Conservation (phyloP, 2,888 invertebrate genomes). For the Apotomis turbidana region DNA sequence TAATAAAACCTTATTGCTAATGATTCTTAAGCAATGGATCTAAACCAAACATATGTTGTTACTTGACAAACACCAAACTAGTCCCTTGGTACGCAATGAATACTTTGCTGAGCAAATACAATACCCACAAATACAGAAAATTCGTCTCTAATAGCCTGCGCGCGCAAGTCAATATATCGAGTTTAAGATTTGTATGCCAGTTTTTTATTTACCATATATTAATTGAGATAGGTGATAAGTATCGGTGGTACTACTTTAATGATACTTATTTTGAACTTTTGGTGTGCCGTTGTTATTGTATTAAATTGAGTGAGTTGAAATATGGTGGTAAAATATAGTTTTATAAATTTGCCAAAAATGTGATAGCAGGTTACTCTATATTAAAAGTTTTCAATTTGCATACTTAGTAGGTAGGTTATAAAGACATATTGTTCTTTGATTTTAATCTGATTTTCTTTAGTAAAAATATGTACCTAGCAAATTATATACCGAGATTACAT, state of each 20-base stretch:
- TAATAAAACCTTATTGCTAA: constrained; percentile 20
- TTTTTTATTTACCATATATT: constrained; percentile 5
- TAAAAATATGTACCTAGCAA: no score
- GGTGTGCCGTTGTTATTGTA: no score
- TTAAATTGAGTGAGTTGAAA: no score
- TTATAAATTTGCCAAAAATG: no score
- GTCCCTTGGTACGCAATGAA: constrained; percentile 40
- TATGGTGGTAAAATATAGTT: no score
- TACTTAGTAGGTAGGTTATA: no score
- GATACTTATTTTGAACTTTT: no score
- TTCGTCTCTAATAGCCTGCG: constrained; percentile 39
- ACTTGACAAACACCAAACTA: constrained; percentile 35
- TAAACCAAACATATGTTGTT: constrained; percentile 37
- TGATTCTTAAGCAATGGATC: constrained; percentile 35
- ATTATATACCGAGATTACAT: no score
- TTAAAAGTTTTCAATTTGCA: no score
- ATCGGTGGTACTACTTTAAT: neutral
- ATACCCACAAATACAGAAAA: constrained; percentile 37
- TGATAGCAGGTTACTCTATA: no score
- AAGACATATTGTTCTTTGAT: no score
- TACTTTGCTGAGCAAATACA: constrained; percentile 36
- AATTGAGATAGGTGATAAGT: neutral
- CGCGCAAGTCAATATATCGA: constrained; percentile 28
- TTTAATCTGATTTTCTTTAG: no score
- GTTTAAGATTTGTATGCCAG: constrained; percentile 1